phyloP scores from a whole-genome alignment of 2,888 invertebrate genomes.

The Pseudolycoriella hygida region DNA sequence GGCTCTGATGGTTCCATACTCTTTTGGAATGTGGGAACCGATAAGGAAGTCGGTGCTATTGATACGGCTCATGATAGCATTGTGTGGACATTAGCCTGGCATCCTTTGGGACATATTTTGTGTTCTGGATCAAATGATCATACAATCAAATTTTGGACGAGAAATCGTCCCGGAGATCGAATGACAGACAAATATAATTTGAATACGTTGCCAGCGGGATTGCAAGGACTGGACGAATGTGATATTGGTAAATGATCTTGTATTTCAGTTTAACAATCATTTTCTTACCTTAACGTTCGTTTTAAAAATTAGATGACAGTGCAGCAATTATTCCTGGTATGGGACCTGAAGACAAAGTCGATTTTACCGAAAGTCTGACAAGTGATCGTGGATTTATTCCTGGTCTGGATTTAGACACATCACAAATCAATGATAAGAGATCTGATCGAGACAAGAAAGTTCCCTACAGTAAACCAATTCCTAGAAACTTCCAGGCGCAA shows the following conservation, averaged over 20 bases:
- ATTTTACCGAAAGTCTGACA: constrained; percentile 45
- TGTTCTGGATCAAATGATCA: constrained; percentile 99
- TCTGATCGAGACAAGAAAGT: constrained; percentile 64
- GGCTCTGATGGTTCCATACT: constrained; percentile 97
- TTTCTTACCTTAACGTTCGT: constrained; percentile 19
- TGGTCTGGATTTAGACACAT: constrained; percentile 65
- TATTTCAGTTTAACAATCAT: constrained; percentile 6
- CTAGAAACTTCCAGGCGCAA: constrained; percentile 90
- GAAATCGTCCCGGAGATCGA: constrained; percentile 93
- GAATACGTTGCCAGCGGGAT: constrained; percentile 74
- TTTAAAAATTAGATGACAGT: constrained; percentile 46
- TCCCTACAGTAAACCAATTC: constrained; percentile 91
- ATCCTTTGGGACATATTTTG: constrained; percentile 94
- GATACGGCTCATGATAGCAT: constrained; percentile 99
- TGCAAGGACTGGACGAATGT: constrained; percentile 49
- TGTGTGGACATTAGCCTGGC: constrained; percentile 99
- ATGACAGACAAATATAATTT: constrained; percentile 97
- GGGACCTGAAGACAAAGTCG: constrained; percentile 93
- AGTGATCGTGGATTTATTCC: constrained; percentile 50
- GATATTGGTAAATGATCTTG: constrained; percentile 36
- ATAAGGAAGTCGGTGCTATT: constrained; percentile 90
- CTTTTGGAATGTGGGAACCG: constrained; percentile 90
- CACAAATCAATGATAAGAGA: constrained; percentile 44
- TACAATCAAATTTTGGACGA: constrained; percentile 97
- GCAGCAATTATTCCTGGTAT: constrained; percentile 79